Base-by-base conservation (phyloP, 2,797 vertebrate genomes). In the Diceros bicornis region DNA sequence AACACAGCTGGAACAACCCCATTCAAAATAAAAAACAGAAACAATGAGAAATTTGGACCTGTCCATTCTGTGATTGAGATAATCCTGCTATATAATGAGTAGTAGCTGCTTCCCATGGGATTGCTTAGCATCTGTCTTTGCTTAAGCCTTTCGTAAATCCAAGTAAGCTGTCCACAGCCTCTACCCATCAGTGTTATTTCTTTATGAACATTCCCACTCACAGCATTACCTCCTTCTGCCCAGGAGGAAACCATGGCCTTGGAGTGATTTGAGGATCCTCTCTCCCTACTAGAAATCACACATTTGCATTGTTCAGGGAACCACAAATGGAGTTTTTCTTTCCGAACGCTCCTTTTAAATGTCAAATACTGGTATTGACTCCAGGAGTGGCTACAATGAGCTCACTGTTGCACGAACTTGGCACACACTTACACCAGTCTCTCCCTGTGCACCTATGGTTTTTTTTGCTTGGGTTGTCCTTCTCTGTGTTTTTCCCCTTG, bases 321-420 rank as follows among this genome's bases (percentile, higher is more conserved):
- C 69, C 23, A 84, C 13, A 18, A 14, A 37, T 50, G 32, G 25
- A 95, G 62, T 50, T 78, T 50, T 68, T 88, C 69, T 34, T 91
- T 25, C 4, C 41, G 14, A 47, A n/a, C 5, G 50, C 59, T 94
- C 69, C 50, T 91, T n/a, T 7, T 57, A 55, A 82, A 50, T 16
- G 32, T 44, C 18, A 57, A 18, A 23, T 17, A 32, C 18, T 14
- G 29, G 41, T 12, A 34, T 50, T 59, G 25, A 90, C 18, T 27
- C 9, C 10, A 20, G 7, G 3, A 37, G 7, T 21, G 32, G 61
- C 23, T 61, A 18, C 6, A 2, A 18, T 4, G 29, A 44, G 29
- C n/a, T 34, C 34, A 34, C 7, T 1, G 2, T 55, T 29, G 10
- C 32, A 25, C 32, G 4, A 6, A 23, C 0, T 50, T 18, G 29